Evolutionary conservation across 2,888 invertebrate genomes (phyloP), one percentile per base, ranked within the genome.

Genomic region (Heliothis peltigera): DNA sequence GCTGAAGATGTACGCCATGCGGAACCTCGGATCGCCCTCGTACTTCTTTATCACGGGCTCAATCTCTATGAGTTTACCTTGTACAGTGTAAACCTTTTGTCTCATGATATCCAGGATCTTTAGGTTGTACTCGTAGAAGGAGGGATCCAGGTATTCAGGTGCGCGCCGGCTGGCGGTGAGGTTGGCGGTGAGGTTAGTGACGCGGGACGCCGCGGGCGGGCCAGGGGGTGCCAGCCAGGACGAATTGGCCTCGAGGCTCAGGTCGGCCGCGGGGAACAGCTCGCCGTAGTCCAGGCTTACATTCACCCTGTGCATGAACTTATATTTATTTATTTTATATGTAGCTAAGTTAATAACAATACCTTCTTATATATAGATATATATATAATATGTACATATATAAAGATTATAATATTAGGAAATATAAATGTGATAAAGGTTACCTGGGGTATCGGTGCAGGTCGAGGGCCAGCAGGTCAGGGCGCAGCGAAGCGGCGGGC

Each of bases 81-180:
- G 87, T 0, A 82, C 60, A 7, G 48, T 46, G 67, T 90, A 89
- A 8, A 87, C 55, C 2, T 73, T 39, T 54, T 88, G 87, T 46
- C 58, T 78, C 84, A 88, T 86, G 54, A 87, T 18, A 0, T 82
- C 80, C n/a, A 85, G 0, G 2, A 76, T 4, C n/a, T 81, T 75
- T 0, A 5, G 0, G 28, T 49, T 32, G 32, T 42, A 0, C 0
- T 49, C 2, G 0, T 0, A 0, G 21, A 18, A 1, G 0, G 5
- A 17, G 5, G 15, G 49, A 44, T 53, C 19, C 0, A 0, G 0
- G 7, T 2, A 8, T 0, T 0, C 0, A 4, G 12, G 17, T 1
- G 2, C 5, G 1, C 10, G 17, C 2, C 52, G 47, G 10, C 55
- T 28, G 15, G 46, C 42, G 21, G 19, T 10, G 12, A 17, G 39